A percentile compares a stretch with the other conserved stretches of the same genome.
phyloP scores from a whole-genome alignment of 2,888 invertebrate species.

The Rhaphigaster nebulosa region DNA sequence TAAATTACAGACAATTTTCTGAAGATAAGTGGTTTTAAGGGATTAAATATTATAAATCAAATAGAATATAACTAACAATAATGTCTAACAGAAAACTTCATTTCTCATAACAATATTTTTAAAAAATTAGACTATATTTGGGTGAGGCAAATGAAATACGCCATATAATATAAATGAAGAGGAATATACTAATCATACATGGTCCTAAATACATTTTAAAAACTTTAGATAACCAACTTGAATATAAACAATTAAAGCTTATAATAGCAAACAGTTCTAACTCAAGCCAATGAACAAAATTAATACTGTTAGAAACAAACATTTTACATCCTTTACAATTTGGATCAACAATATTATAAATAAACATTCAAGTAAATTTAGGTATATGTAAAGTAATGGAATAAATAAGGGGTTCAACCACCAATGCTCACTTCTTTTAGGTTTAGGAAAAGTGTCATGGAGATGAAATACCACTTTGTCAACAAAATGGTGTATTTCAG shows the following conservation, averaged over 20 bases:
- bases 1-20: too few relatives aligned
- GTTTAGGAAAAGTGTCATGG: slow-evolving; percentile 93
- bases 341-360: not conserved
- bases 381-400: not conserved
- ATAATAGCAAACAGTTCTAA: not conserved
- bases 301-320: not conserved
- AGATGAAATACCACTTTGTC: slow-evolving; percentile 79
- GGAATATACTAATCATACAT: too few relatives aligned
- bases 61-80: too few relatives aligned
- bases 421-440: slow-evolving; percentile 83
- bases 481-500: slow-evolving; percentile 90
- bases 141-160: not conserved
- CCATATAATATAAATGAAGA: too few relatives aligned
- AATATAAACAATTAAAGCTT: not conserved
- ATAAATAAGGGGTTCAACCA: not conserved
- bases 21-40: too few relatives aligned
- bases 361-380: not conserved
- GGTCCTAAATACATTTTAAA: too few relatives aligned
- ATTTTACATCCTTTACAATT: not conserved
- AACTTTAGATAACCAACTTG: too few relatives aligned
- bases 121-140: not conserved
- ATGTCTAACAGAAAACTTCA: too few relatives aligned
- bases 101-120: too few relatives aligned
- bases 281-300: not conserved
- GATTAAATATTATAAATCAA: too few relatives aligned